These are phyloP conservation scores for Morpho helenor DNA, from an alignment of 2,888 invertebrate genomes.

Conservation along the genomic window DNA sequence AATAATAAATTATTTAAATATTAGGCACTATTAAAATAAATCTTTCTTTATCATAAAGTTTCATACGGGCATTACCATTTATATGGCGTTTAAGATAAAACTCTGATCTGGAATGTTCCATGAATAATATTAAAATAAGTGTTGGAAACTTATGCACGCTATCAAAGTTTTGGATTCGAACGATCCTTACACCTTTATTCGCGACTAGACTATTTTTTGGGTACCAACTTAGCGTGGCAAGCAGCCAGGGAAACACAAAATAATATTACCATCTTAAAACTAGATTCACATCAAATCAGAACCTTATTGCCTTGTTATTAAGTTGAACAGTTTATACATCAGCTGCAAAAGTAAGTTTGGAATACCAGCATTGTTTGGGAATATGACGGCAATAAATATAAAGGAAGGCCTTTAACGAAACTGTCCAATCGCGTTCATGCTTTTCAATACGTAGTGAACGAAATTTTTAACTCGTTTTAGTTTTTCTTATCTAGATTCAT, in stretches of 20 bases:
- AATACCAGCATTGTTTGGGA: slow-evolving; percentile 56
- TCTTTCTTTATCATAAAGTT: slow-evolving; percentile 4
- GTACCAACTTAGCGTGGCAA: slow-evolving; percentile 55
- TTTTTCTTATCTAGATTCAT: slow-evolving; percentile 22
- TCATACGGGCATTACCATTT: slow-evolving; percentile 7
- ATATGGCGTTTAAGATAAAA: slow-evolving; percentile 11
- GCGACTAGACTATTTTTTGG: slow-evolving; percentile 56
- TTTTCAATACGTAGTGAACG: slow-evolving; percentile 38
- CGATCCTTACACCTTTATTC: slow-evolving; percentile 62
- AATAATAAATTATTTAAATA: too few species aligned
- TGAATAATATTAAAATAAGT: slow-evolving; percentile 38
- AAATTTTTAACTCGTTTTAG: slow-evolving; percentile 22
- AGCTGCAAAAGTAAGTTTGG: slow-evolving; percentile 34
- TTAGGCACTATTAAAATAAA: neutral
- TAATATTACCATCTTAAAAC: slow-evolving; percentile 26
- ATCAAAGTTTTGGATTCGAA: slow-evolving; percentile 53
- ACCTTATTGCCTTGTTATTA: slow-evolving; percentile 35
- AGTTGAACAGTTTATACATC: slow-evolving; percentile 24
- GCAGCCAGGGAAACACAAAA: slow-evolving; percentile 50
- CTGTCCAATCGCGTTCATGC: slow-evolving; percentile 50
- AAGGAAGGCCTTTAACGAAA: slow-evolving; percentile 53
- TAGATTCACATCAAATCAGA: slow-evolving; percentile 26
- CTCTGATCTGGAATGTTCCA: slow-evolving; percentile 21
- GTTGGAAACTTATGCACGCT: slow-evolving; percentile 38
- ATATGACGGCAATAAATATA: slow-evolving; percentile 70